Base-by-base conservation (phyloP, 2,113 vertebrate species). In the Bubo scandiacus region DNA sequence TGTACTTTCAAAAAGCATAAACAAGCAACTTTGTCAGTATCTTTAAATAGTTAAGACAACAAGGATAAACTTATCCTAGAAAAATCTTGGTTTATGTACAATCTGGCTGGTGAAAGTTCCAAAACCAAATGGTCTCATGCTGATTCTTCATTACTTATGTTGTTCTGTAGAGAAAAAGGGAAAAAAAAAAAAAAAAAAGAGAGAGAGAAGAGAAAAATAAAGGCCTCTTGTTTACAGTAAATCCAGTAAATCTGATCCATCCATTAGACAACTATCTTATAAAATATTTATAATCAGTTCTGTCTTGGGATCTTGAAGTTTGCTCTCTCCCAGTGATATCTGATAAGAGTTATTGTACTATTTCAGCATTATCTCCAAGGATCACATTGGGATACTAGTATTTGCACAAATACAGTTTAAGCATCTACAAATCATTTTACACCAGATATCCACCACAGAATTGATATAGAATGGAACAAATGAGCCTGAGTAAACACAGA, bases 371-470 rank as follows among this genome's bases (percentile, higher is more conserved):
- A 87, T 88, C 87, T 85, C 54, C 55, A 80, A 84, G 91, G 54
- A 96, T 95, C 70, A 86, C 58, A 65, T 23, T 88, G n/a, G 80
- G 17, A 94, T 36, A 91, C n/a, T 29, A 54, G n/a, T 94, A 94
- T 97, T 97, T 96, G 85, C 68, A 96, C 79, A 93, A 85, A 97
- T 88, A 95, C 13, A 90, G 51, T 95, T 96, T 95, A 95, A 96
- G 89, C 43, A 95, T 49, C 72, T 90, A 91, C 91, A 85, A 75
- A 96, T 90, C 40, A 95, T 94, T 96, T 97, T 95, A 95, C 25
- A 94, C 45, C 21, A 80, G 45, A 86, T 72, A 92, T 68, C 55
- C 68, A 79, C 80, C n/a, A 94, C 43, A 92, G 87, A 86, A 91
- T 61, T 94, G 25, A 62, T 86, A 93, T 3, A 81, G 71, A 77